Conservation (phyloP, 2,888 invertebrate genomes). For the Eucera pruinosa region DNA sequence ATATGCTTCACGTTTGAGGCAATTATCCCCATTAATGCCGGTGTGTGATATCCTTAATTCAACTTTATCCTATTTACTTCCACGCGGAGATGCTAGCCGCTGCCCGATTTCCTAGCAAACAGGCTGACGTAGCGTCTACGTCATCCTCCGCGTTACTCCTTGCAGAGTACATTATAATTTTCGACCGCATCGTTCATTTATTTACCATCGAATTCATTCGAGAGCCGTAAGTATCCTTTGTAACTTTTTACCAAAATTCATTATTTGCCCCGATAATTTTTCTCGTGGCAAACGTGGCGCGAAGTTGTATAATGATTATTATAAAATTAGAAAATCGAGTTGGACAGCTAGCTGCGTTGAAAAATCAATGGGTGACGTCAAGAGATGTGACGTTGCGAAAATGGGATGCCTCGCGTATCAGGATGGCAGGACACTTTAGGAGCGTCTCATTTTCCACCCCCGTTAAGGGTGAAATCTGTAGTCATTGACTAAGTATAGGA, state of each 20-base stretch:
- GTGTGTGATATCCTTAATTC: slow-evolving; percentile 63
- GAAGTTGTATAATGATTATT: too few relatives aligned
- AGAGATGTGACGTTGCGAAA: slow-evolving; percentile 75
- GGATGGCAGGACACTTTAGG: slow-evolving; percentile 67
- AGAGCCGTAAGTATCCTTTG: too few relatives aligned
- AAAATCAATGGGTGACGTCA: slow-evolving; percentile 29
- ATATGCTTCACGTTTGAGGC: slow-evolving; percentile 83
- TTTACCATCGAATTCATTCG: too few relatives aligned
- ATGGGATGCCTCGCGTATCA: slow-evolving; percentile 73
- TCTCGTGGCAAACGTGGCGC: too few relatives aligned
- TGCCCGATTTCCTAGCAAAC: slow-evolving; percentile 15
- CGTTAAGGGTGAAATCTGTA: slow-evolving; percentile 3
- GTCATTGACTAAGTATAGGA: too few relatives aligned
- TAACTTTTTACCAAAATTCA: too few relatives aligned
- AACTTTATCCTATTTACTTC: slow-evolving; percentile 38
- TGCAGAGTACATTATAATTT: neutral
- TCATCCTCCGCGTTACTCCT: slow-evolving; percentile 19
- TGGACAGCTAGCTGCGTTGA: neutral
- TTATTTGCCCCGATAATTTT: too few relatives aligned
- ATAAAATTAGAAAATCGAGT: neutral
- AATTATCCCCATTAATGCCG: slow-evolving; percentile 79
- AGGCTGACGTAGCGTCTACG: slow-evolving; percentile 29
- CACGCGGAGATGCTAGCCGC: slow-evolving; percentile 26
- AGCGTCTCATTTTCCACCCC: slow-evolving; percentile 32
- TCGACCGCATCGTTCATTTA: too few relatives aligned